phyloP scores from a whole-genome alignment of 1,140 invertebrate species.

The Globodera ellingtonae region DNA sequence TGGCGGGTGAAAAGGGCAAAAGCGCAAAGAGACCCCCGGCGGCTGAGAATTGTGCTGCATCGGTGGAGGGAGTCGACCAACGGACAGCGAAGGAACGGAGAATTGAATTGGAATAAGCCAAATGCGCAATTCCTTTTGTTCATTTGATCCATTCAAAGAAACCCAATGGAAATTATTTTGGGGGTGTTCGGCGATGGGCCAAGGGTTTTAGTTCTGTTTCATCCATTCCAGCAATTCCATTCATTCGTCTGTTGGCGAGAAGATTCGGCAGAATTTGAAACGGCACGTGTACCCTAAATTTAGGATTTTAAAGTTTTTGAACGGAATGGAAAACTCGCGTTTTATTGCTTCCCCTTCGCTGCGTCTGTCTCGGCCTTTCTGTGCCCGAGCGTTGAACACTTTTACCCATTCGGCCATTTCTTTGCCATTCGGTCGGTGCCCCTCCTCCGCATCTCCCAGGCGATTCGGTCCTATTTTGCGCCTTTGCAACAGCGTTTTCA shows the following conservation, averaged over 20 bases:
- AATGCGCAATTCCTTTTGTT: too few relatives aligned
- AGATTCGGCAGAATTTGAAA: conserved; percentile 39
- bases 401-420: not conserved
- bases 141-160: too few relatives aligned
- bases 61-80: not conserved
- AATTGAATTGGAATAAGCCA: too few relatives aligned
- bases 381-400: not conserved
- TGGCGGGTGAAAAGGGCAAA: not conserved
- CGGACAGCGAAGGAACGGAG: not conserved
- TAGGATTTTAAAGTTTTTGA: not conserved
- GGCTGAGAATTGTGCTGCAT: not conserved
- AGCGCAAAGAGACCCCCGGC: not conserved
- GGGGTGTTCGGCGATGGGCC: too few relatives aligned
- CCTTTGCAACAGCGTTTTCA: not conserved
- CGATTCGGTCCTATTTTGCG: not conserved
- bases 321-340: not conserved
- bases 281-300: conserved; percentile 31
- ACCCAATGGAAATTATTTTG: not conserved
- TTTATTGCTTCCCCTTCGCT: not conserved
- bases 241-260: not conserved
- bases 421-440: not conserved
- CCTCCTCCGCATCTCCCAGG: not conserved
- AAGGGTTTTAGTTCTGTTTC: too few relatives aligned
- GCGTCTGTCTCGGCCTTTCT: conserved; percentile 16
- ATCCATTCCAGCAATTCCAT: not conserved